Evolutionary conservation across 2,113 vertebrate species (phyloP).

Genomic region (Aix galericulata): DNA sequence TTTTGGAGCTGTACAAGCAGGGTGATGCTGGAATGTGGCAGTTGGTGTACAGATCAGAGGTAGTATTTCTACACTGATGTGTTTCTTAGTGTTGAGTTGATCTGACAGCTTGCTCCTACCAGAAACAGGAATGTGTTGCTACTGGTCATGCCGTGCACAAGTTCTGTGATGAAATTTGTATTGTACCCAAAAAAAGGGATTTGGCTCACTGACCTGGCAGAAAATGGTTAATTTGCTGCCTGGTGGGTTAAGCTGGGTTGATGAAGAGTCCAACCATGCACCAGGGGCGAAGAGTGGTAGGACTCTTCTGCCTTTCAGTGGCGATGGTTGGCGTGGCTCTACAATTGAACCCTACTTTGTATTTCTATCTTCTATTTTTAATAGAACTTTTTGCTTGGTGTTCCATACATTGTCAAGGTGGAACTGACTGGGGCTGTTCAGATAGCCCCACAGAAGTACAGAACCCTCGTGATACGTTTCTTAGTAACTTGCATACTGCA

Average conservation of each 20-base stretch:
- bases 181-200: not conserved
- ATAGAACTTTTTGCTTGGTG: not conserved
- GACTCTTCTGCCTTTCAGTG: not conserved
- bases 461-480: not conserved
- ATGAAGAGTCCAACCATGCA: not conserved
- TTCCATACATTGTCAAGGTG: fast-evolving
- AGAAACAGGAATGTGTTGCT: not conserved
- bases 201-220: not conserved
- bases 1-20: slow-evolving; percentile 89
- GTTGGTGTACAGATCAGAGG: slow-evolving; percentile 90
- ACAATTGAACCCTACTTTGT: not conserved
- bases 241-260: not conserved
- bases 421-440: not conserved
- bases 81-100: not conserved
- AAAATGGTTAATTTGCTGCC: not conserved
- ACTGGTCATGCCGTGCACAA: not conserved
- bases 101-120: not conserved
- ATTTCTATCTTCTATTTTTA: not conserved
- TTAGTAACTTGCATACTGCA: not conserved
- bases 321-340: not conserved
- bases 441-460: not conserved
- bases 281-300: not conserved
- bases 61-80: slow-evolving; percentile 3
- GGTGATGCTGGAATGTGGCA: slow-evolving; percentile 86
- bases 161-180: not conserved